These are phyloP conservation scores for Congeria kusceri DNA, from an alignment of 2,888 invertebrate genomes.

Conservation along the genomic window DNA sequence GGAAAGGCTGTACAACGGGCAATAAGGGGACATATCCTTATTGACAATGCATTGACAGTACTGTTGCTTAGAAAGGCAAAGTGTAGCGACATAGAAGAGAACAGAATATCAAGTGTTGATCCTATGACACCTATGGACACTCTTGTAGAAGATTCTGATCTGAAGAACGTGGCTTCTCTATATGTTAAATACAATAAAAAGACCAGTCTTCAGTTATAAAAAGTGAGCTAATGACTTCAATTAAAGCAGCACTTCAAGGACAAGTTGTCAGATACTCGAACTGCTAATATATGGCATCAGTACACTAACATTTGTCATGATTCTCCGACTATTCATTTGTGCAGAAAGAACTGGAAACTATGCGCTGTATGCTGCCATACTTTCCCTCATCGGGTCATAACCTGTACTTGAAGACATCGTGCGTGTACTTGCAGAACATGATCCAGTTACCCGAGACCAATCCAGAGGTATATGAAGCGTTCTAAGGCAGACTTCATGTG, in stretches of 20 bases:
- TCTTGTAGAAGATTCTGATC: neutral
- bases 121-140: neutral
- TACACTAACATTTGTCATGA: slow-evolving; percentile 36
- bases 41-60: neutral
- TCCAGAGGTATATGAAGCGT: slow-evolving; percentile 55
- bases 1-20: neutral
- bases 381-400: slow-evolving; percentile 81
- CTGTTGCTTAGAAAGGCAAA: neutral
- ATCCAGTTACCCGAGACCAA: slow-evolving; percentile 18
- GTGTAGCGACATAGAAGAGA: too few relatives aligned
- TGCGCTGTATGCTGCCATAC: slow-evolving; percentile 68
- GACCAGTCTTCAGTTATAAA: too few relatives aligned
- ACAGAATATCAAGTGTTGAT: too few relatives aligned
- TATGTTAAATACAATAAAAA: too few relatives aligned
- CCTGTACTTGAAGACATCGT: slow-evolving; percentile 54
- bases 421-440: slow-evolving; percentile 43
- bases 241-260: too few relatives aligned
- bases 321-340: slow-evolving; percentile 46
- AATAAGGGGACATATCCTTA: neutral
- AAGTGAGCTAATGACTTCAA: too few relatives aligned
- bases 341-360: slow-evolving; percentile 60
- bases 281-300: slow-evolving; percentile 42
- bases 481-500: slow-evolving; percentile 55
- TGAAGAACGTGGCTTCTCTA: too few relatives aligned
- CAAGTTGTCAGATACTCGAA: slow-evolving; percentile 1